Conservation (phyloP, 2,888 invertebrate genomes). For the Eustalomyia histrio region DNA sequence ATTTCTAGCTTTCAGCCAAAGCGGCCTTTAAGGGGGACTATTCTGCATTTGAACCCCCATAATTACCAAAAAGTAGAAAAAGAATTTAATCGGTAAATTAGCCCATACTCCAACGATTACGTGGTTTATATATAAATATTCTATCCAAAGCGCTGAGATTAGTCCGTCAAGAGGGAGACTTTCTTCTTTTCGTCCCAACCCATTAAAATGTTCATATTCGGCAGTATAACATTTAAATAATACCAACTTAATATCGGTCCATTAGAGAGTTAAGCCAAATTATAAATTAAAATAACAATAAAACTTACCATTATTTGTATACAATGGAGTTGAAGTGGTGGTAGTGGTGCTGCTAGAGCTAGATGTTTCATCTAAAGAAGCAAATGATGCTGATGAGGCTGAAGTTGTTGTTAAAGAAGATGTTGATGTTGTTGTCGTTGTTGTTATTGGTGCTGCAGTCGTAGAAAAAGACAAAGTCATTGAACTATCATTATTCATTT, state of each 20-base stretch:
- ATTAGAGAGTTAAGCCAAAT: conserved; percentile 6
- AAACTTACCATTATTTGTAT: conserved; percentile 62
- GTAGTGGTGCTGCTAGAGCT: conserved; percentile 34
- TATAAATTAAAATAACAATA: conserved; percentile 27
- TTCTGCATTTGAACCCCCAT: no score
- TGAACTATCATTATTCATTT: conserved; percentile 67
- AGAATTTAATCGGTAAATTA: no score
- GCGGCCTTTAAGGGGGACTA: no score
- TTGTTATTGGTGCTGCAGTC: conserved; percentile 37
- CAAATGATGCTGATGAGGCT: conserved; percentile 24
- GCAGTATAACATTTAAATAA: no score
- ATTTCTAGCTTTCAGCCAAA: no score
- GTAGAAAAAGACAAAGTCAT: conserved; percentile 66
- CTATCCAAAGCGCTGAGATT: no score
- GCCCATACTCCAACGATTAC: no score
- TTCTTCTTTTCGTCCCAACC: no score
- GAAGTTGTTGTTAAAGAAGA: conserved; percentile 45
- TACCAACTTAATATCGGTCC: background rate
- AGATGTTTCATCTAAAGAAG: conserved; percentile 45
- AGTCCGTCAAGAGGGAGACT: no score
- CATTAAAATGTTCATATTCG: no score
- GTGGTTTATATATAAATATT: no score
- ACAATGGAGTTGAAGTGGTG: conserved; percentile 39
- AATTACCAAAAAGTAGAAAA: no score
- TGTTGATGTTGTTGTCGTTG: conserved; percentile 44